Percentiles rank a stretch among this genome's conserved stretches.
phyloP scores from a whole-genome alignment of 2,888 invertebrate species.

The Andrena trimmerana region DNA sequence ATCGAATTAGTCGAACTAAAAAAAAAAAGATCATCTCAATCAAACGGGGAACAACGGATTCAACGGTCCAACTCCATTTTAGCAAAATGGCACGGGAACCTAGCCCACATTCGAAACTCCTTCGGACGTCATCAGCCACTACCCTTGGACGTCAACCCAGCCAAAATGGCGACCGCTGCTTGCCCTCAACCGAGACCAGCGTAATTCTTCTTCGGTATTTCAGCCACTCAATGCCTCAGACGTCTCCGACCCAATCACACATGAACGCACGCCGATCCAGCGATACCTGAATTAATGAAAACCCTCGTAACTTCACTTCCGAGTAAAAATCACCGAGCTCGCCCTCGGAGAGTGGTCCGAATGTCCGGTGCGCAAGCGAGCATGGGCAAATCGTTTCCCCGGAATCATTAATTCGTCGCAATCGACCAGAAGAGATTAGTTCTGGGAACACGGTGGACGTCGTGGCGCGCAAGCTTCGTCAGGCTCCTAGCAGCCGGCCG shows the following conservation, averaged over 20 bases:
- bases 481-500: neutral
- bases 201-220: too few species aligned
- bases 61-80: too few species aligned
- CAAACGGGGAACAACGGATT: too few species aligned
- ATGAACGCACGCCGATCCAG: neutral
- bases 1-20: too few species aligned
- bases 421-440: slow-evolving; percentile 46
- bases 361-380: neutral
- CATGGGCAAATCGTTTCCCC: slow-evolving; percentile 39
- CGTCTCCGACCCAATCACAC: neutral
- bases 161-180: too few species aligned
- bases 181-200: too few species aligned
- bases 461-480: neutral
- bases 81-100: too few species aligned
- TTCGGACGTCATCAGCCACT: too few species aligned
- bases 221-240: neutral
- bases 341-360: neutral
- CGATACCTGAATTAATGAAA: neutral
- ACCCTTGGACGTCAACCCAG: too few species aligned
- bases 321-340: neutral
- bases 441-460: slow-evolving; percentile 30
- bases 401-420: slow-evolving; percentile 44
- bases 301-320: neutral
- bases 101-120: too few species aligned
- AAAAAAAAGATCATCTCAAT: too few species aligned